Evolutionary conservation across 92 coral and sea anemone genomes (phyloP).

Genomic region (Porites divaricata): DNA sequence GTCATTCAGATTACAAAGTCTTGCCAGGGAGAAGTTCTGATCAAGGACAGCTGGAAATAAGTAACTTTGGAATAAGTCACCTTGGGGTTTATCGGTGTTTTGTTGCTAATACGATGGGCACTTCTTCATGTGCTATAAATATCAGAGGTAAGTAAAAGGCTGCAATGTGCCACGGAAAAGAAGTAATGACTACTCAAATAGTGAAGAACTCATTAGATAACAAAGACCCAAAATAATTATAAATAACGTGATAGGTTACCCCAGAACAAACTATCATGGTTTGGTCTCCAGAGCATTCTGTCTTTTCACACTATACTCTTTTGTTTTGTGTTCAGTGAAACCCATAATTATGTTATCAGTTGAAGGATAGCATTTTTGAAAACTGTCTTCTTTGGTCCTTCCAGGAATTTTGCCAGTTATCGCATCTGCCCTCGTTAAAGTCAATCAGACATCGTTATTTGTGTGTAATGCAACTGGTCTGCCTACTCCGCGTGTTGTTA

Average conservation of each 20-base stretch:
- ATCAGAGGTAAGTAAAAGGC: conserved; percentile 54
- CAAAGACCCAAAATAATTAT: no score
- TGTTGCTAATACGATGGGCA: conserved; percentile 47
- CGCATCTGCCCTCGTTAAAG: conserved; percentile 60
- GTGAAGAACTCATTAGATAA: no score
- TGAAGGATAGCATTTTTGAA: not conserved
- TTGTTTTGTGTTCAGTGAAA: not conserved
- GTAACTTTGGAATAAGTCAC: conserved; percentile 66
- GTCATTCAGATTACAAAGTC: conserved; percentile 38
- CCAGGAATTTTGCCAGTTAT: conserved; percentile 75
- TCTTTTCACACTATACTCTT: not conserved
- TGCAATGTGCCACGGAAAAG: not conserved
- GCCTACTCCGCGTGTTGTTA: conserved; percentile 63
- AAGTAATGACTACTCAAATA: no score
- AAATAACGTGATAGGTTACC: no score
- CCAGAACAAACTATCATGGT: no score
- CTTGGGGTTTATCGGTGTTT: conserved; percentile 77
- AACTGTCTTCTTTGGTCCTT: not conserved
- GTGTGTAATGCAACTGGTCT: conserved; percentile 75
- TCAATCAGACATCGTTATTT: conserved; percentile 54
- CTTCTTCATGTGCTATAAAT: conserved; percentile 45
- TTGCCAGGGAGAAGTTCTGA: conserved; percentile 33
- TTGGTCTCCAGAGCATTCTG: not conserved
- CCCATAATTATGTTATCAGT: not conserved
- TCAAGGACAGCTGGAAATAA: conserved; percentile 54